These are phyloP conservation scores for Acanthococcus lagerstroemiae DNA, from an alignment of 2,888 invertebrate genomes.

Conservation along the genomic window DNA sequence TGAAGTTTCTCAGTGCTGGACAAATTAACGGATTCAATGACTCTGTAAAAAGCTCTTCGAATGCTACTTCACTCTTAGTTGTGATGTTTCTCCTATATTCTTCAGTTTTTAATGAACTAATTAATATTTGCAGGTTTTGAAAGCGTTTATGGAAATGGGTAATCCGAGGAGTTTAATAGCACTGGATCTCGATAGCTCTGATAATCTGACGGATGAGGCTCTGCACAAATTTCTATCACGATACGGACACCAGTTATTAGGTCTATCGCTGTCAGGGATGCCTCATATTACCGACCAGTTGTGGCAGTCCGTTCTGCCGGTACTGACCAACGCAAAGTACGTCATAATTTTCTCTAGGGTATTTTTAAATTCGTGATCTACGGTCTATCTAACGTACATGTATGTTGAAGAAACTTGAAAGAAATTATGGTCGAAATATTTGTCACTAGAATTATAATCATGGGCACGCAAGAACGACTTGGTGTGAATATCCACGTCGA, in stretches of 20 bases:
- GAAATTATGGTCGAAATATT: neutral
- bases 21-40: conserved; percentile 98
- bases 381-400: no score
- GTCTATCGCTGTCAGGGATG: conserved; percentile 85
- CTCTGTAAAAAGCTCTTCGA: conserved; percentile 46
- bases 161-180: conserved; percentile 65
- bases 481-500: conserved; percentile 96
- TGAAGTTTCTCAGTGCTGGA: conserved; percentile 86
- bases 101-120: neutral
- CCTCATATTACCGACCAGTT: conserved; percentile 96
- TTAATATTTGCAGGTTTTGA: conserved; percentile 54
- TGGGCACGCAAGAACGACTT: conserved; percentile 94
- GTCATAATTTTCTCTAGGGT: neutral
- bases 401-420: no score
- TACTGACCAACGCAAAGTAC: conserved; percentile 83
- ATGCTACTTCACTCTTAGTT: neutral
- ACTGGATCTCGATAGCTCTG: conserved; percentile 87
- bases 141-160: conserved; percentile 82
- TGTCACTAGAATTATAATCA: conserved; percentile 72
- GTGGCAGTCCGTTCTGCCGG: conserved; percentile 90
- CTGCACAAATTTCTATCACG: conserved; percentile 84
- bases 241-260: conserved; percentile 79
- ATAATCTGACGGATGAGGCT: conserved; percentile 86
- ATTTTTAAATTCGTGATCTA: no score
- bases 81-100: neutral